Evolutionary conservation across 2,797 vertebrate genomes (phyloP).

Genomic region (Falco concolor): DNA sequence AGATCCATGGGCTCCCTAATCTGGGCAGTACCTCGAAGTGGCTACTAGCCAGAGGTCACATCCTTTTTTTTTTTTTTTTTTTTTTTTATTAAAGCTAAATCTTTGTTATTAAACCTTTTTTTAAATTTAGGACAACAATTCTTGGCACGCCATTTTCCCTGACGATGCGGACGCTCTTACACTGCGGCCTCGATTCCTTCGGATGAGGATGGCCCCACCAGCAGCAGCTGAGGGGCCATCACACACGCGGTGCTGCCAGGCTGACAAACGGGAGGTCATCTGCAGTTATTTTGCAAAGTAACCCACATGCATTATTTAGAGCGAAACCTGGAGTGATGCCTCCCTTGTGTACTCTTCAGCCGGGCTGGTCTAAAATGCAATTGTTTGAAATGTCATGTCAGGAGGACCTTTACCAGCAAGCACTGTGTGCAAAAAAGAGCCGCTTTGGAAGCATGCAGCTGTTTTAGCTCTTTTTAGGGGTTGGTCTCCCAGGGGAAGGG

Average conservation of each 20-base stretch:
- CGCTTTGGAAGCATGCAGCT: neutral
- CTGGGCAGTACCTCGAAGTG: neutral
- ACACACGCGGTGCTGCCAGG: neutral
- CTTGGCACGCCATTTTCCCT: rapidly evolving
- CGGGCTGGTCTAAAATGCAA: neutral
- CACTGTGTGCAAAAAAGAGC: neutral
- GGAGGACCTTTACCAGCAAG: neutral
- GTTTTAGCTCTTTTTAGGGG: neutral
- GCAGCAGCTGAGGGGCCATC: neutral
- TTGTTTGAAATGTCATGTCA: constrained; percentile 22
- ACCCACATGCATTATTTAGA: constrained; percentile 16
- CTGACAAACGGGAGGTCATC: neutral
- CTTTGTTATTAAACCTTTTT: neutral
- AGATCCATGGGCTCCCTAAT: neutral
- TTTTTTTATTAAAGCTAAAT: neutral
- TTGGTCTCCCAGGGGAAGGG: neutral
- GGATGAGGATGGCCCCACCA: neutral
- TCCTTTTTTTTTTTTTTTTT: neutral
- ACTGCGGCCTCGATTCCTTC: neutral
- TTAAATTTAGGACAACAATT: neutral
- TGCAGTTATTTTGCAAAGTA: neutral
- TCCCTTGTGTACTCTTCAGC: neutral
- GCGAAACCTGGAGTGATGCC: neutral
- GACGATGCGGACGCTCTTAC: rapidly evolving
- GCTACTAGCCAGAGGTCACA: neutral